phyloP scores from a whole-genome alignment of 1,140 invertebrate genomes.

The Lordiphosa collinella region DNA sequence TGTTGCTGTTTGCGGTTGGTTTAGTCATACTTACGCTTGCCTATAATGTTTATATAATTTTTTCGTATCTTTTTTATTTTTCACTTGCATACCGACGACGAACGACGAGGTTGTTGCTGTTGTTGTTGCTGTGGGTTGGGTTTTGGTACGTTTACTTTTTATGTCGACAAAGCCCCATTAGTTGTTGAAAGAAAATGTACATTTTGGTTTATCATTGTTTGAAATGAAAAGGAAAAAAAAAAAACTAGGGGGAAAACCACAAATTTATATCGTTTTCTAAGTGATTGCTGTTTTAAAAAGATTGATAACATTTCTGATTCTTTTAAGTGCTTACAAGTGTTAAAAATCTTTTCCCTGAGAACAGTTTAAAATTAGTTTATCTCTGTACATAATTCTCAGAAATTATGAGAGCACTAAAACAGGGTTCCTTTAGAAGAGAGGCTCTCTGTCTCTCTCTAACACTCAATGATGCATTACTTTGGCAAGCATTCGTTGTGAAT shows the following conservation, averaged over 20 bases:
- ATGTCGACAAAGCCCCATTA: constrained; percentile 21
- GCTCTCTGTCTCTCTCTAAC: too few relatives aligned
- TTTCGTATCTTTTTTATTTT: constrained; percentile 58
- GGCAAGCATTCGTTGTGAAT: too few relatives aligned
- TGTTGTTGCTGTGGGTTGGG: constrained; percentile 45
- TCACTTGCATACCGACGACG: constrained; percentile 56
- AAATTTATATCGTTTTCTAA: background rate
- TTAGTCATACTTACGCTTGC: constrained; percentile 67
- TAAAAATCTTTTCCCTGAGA: too few relatives aligned
- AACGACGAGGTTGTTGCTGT: constrained; percentile 32
- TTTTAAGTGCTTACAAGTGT: too few relatives aligned
- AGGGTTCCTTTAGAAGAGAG: too few relatives aligned
- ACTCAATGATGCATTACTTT: too few relatives aligned
- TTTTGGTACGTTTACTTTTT: constrained; percentile 18
- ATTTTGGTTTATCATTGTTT: background rate
- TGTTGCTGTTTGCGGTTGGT: constrained; percentile 60
- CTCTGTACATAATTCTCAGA: too few relatives aligned
- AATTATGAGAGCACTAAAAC: too few relatives aligned
- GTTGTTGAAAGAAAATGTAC: too few relatives aligned
- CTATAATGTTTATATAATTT: constrained; percentile 77
- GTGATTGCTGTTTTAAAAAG: background rate
- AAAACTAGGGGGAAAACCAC: constrained; percentile 20
- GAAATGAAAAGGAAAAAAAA: background rate
- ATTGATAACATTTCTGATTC: background rate
- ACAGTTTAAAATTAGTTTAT: too few relatives aligned